Evolutionary conservation across 2,113 vertebrate species (phyloP).

Genomic region (Apaloderma vittatum): DNA sequence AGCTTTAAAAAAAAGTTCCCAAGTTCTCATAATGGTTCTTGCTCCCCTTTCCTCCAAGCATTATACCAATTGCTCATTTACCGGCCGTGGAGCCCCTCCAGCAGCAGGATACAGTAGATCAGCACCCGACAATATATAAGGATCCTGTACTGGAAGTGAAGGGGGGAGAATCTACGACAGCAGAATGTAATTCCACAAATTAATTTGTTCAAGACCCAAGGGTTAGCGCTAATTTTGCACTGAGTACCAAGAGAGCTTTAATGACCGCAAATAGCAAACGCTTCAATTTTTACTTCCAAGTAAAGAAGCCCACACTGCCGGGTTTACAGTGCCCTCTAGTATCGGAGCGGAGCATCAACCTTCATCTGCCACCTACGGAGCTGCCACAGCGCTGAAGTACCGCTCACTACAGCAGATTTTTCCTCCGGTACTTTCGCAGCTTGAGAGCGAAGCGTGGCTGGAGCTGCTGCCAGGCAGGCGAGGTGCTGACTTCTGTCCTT

Average conservation of each 20-base stretch:
- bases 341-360: conserved; percentile 44
- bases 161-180: neutral
- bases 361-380: neutral
- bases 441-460: neutral
- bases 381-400: neutral
- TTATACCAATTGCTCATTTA: accelerated
- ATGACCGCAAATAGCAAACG: conserved; percentile 22
- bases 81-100: neutral
- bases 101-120: neutral
- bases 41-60: neutral
- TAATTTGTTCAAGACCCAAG: conserved; percentile 34
- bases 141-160: neutral
- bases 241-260: conserved; percentile 33
- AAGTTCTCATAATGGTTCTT: neutral
- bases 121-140: neutral
- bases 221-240: conserved; percentile 29
- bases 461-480: neutral
- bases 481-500: neutral
- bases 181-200: conserved; percentile 20
- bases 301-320: conserved; percentile 36
- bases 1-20: neutral
- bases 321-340: conserved; percentile 75
- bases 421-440: neutral
- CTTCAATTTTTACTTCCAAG: neutral
- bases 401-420: neutral